These are phyloP conservation scores for Argyresthia goedartella DNA, from an alignment of 2,888 invertebrate species.

Conservation along the genomic window DNA sequence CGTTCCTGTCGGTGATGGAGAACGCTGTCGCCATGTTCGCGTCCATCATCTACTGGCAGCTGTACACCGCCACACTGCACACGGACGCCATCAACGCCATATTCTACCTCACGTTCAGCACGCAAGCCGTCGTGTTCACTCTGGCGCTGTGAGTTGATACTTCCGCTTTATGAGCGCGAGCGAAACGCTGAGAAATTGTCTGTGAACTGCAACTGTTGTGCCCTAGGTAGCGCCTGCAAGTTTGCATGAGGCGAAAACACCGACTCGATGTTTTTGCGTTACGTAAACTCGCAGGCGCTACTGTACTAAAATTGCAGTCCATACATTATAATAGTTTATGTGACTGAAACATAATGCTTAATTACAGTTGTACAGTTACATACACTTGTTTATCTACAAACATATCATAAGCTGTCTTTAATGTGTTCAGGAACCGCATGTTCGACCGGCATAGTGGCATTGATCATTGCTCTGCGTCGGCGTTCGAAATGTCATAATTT, in stretches of 20 bases:
- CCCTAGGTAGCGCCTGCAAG: background rate
- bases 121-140: constrained; percentile 76
- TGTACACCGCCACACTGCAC: constrained; percentile 77
- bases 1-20: constrained; percentile 83
- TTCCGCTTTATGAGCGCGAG: background rate
- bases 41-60: constrained; percentile 78
- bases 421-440: too few relatives aligned
- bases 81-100: constrained; percentile 70
- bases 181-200: too few relatives aligned
- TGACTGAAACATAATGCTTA: too few relatives aligned
- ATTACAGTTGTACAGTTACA: too few relatives aligned
- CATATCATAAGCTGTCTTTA: too few relatives aligned
- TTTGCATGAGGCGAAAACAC: background rate
- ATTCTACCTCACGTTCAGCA: constrained; percentile 79
- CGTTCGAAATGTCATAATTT: too few relatives aligned
- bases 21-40: constrained; percentile 84
- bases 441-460: too few relatives aligned
- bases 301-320: background rate
- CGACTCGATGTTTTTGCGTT: background rate
- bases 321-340: too few relatives aligned
- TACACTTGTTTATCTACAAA: too few relatives aligned
- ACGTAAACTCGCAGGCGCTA: background rate
- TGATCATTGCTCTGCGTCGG: too few relatives aligned
- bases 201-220: background rate
- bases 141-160: constrained; percentile 74